A percentile compares a stretch with the other conserved stretches of the same genome.
phyloP scores from a whole-genome alignment of 2,113 vertebrate genomes.

The Pyrgilauda ruficollis region DNA sequence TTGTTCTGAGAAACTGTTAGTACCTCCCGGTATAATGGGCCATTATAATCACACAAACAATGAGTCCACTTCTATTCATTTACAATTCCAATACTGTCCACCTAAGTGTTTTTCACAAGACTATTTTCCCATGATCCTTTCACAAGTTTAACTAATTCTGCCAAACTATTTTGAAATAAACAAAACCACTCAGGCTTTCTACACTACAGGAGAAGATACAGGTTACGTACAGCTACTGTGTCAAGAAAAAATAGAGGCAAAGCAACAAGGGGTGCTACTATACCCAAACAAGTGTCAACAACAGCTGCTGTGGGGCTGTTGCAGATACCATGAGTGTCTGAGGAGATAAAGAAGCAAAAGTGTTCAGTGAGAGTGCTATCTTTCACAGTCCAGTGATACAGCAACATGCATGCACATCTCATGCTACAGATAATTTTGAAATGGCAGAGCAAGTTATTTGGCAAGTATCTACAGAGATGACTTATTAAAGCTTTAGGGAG shows the following conservation, averaged over 20 bases:
- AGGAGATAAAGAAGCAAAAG: neutral
- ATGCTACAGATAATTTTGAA: neutral
- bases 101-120: slow-evolving; percentile 10
- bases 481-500: neutral
- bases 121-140: slow-evolving; percentile 4
- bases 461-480: neutral
- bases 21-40: slow-evolving; percentile 4
- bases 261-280: neutral
- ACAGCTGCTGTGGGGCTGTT: neutral
- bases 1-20: slow-evolving; percentile 32
- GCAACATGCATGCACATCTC: neutral
- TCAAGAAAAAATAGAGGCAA: neutral
- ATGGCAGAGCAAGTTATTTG: neutral
- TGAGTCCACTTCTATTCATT: neutral
- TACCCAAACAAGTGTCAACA: neutral
- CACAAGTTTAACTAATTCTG: neutral
- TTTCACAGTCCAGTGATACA: neutral
- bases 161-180: neutral
- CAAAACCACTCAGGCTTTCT: neutral
- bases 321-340: neutral
- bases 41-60: slow-evolving; percentile 33
- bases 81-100: slow-evolving; percentile 29
- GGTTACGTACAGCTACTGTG: neutral
- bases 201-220: neutral
- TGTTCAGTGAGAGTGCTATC: neutral